Percentiles rank a stretch among this genome's conserved stretches.
phyloP scores from a whole-genome alignment of 1,140 invertebrate species.

The Formica selysi region DNA sequence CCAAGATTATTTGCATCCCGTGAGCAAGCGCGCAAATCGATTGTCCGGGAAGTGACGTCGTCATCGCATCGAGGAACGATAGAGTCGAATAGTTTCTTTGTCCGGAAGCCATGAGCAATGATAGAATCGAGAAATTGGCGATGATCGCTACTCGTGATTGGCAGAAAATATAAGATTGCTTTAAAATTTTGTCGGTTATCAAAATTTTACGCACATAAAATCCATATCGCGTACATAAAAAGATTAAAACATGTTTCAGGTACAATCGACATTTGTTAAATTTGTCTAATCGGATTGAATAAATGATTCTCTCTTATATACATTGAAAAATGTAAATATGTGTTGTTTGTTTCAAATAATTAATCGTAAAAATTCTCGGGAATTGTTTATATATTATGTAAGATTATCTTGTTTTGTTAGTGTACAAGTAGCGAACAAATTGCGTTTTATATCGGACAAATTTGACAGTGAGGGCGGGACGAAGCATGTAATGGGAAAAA shows the following conservation, averaged over 20 bases:
- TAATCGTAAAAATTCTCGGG: not conserved
- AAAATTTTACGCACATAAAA: not conserved
- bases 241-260: not conserved
- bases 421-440: constrained; percentile 20
- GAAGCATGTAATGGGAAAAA: constrained; percentile 48
- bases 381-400: no score
- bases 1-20: constrained; percentile 65
- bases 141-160: not conserved
- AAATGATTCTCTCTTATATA: constrained; percentile 1
- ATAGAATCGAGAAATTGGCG: not conserved
- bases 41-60: constrained; percentile 54
- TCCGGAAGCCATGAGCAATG: not conserved
- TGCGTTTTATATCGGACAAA: constrained; percentile 20
- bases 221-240: not conserved
- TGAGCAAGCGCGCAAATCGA: constrained; percentile 58
- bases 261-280: not conserved
- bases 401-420: constrained; percentile 19
- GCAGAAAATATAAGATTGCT: not conserved
- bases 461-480: constrained; percentile 16
- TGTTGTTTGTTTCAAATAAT: not conserved
- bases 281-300: constrained; percentile 5
- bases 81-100: not conserved
- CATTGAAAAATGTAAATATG: not conserved
- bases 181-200: not conserved
- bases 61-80: constrained; percentile 45